A percentile compares a stretch with the other conserved stretches of the same genome.
phyloP scores from a whole-genome alignment of 2,888 invertebrate species.

The Stenchaetothrips biformis region DNA sequence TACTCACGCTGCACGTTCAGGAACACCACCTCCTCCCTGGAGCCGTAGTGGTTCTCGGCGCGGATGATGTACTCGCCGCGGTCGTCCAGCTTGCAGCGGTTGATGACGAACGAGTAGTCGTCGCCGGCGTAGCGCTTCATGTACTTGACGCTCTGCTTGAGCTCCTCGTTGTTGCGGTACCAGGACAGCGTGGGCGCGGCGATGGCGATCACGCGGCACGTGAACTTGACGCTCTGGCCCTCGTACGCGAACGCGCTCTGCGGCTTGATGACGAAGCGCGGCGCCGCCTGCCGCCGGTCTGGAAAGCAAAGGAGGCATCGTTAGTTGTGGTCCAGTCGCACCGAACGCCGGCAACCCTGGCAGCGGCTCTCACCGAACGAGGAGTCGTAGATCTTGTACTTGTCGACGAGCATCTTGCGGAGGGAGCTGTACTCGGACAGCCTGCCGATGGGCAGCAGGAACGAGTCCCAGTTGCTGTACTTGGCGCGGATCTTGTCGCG shows the following conservation, averaged over 20 bases:
- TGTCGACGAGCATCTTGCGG: conserved; percentile 89
- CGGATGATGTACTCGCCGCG: conserved; percentile 95
- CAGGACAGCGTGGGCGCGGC: conserved; percentile 94
- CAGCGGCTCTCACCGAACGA: conserved; percentile 74
- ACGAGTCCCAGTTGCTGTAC: conserved; percentile 76
- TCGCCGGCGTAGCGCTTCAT: conserved; percentile 97
- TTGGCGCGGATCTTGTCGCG: conserved; percentile 81
- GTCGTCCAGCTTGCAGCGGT: conserved; percentile 90
- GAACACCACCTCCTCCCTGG: conserved; percentile 93
- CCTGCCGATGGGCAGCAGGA: conserved; percentile 89
- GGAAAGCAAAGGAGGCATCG: no score
- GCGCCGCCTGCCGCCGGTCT: conserved; percentile 88
- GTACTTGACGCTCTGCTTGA: conserved; percentile 95
- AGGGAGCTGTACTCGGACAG: conserved; percentile 96
- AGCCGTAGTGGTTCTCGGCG: conserved; percentile 95
- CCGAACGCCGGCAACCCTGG: no score
- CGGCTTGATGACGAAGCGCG: conserved; percentile 95
- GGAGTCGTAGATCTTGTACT: conserved; percentile 93
- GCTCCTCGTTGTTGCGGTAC: conserved; percentile 87
- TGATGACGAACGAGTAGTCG: conserved; percentile 96
- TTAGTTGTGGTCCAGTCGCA: no score
- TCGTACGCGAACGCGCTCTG: conserved; percentile 94
- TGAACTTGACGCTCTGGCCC: conserved; percentile 95
- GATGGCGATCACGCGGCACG: conserved; percentile 91
- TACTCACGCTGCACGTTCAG: conserved; percentile 90